Evolutionary conservation across 2,888 invertebrate species (phyloP).

Genomic region (Lycocerus yunnanus): DNA sequence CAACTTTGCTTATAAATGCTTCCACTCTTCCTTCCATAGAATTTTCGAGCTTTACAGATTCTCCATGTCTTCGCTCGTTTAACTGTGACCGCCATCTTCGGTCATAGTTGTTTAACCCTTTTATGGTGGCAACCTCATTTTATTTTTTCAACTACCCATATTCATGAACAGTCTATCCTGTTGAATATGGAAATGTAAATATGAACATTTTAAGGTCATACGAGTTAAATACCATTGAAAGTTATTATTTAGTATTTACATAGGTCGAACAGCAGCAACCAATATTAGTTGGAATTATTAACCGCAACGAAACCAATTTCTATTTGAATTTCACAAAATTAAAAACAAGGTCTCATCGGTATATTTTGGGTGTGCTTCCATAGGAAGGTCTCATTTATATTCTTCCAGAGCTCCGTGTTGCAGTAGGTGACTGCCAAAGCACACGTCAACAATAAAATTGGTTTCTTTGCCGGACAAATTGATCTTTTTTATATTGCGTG

Average conservation of each 20-base stretch:
- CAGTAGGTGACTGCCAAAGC: not conserved
- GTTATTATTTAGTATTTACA: not conserved
- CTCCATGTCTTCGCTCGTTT: not conserved
- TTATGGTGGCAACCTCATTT: not conserved
- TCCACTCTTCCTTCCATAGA: no score
- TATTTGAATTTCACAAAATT: not conserved
- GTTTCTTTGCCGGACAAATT: not conserved
- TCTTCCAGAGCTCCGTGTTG: not conserved
- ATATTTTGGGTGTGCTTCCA: not conserved
- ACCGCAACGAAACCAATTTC: not conserved
- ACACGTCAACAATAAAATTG: not conserved
- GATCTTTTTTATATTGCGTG: not conserved
- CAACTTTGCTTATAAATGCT: no score
- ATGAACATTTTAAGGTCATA: not conserved
- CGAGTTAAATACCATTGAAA: not conserved
- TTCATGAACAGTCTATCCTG: not conserved
- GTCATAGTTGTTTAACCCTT: not conserved
- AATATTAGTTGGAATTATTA: not conserved
- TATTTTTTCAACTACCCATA: not conserved
- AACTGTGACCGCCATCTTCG: not conserved
- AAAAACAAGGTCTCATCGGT: not conserved
- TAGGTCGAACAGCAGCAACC: not conserved
- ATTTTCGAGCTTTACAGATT: not conserved
- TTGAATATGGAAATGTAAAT: not conserved
- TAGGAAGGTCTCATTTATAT: not conserved